phyloP scores from a whole-genome alignment of 2,797 vertebrate genomes.

The Neosilurus mollespiculum region DNA sequence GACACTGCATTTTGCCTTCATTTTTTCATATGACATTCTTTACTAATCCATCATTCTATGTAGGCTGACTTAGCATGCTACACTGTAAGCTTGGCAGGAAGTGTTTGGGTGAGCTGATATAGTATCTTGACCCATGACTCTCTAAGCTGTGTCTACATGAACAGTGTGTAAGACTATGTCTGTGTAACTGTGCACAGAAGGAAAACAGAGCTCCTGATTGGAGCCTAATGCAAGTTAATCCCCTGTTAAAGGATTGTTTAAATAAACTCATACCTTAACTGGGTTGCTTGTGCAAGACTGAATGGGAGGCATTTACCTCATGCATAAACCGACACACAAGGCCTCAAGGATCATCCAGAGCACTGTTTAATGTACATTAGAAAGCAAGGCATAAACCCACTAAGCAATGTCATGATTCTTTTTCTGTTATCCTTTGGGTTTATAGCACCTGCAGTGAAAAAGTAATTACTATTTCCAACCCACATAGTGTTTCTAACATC shows the following conservation, averaged over 20 bases:
- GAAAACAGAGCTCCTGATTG: conserved; percentile 60
- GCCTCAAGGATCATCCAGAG: conserved; percentile 59
- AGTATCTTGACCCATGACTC: conserved; percentile 38
- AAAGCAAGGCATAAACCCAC: conserved; percentile 65
- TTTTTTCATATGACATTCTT: conserved; percentile 36
- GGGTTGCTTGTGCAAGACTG: conserved; percentile 60
- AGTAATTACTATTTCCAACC: conserved; percentile 58
- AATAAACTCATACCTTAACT: conserved; percentile 71
- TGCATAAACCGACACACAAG: conserved; percentile 66
- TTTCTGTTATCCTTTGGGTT: conserved; percentile 62
- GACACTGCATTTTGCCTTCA: conserved; percentile 9
- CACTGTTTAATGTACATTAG: conserved; percentile 67
- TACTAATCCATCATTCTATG: conserved; percentile 26
- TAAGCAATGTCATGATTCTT: conserved; percentile 71
- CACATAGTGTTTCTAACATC: conserved; percentile 27
- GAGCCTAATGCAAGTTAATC: conserved; percentile 69
- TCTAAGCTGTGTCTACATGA: conserved; percentile 47
- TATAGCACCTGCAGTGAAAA: conserved; percentile 57
- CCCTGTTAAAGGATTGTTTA: conserved; percentile 74
- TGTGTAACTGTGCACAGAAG: conserved; percentile 38
- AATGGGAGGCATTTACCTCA: conserved; percentile 72
- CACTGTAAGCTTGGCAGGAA: conserved; percentile 9
- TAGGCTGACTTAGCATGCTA: conserved; percentile 11
- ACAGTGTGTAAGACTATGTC: conserved; percentile 33
- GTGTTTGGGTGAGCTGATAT: conserved; percentile 40